These are phyloP conservation scores for Drosophila histrio DNA, from an alignment of 2,888 invertebrate species.

Conservation along the genomic window DNA sequence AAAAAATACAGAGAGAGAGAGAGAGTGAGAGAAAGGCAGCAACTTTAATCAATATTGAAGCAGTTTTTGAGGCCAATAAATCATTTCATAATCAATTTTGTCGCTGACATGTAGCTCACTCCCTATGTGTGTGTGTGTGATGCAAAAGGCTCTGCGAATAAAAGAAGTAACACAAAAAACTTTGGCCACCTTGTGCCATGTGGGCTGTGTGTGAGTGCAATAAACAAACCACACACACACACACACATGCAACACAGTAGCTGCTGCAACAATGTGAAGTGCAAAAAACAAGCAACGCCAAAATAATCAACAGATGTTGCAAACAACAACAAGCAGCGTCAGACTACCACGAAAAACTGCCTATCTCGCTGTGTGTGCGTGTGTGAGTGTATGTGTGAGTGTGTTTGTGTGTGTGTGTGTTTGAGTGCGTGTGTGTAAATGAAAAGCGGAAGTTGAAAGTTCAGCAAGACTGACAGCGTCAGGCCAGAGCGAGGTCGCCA, in stretches of 20 bases:
- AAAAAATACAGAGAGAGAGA: constrained; percentile 1
- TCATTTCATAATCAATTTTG: constrained; percentile 82
- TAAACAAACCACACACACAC: constrained; percentile 62
- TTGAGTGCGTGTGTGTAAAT: constrained; percentile 58
- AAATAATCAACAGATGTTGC: constrained; percentile 79
- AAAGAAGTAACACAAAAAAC: constrained; percentile 57
- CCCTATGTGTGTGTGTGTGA: constrained; percentile 11
- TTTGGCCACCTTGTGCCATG: constrained; percentile 50
- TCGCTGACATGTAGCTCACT: constrained; percentile 67
- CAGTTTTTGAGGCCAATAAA: constrained; percentile 81
- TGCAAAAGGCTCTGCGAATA: constrained; percentile 44
- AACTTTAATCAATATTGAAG: constrained; percentile 80
- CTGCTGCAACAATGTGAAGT: constrained; percentile 47
- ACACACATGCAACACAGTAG: constrained; percentile 14
- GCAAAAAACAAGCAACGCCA: constrained; percentile 62
- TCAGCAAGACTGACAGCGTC: constrained; percentile 68
- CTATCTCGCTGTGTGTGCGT: constrained; percentile 24
- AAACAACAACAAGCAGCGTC: constrained; percentile 48
- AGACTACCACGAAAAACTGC: constrained; percentile 44
- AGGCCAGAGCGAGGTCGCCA: constrained; percentile 55
- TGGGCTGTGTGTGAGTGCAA: constrained; percentile 53
- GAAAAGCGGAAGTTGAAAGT: constrained; percentile 77
- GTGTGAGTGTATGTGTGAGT: not conserved
- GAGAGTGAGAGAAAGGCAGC: constrained; percentile 34
- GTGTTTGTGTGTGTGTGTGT: constrained; percentile 6